Percentiles rank a stretch among this genome's conserved stretches.
These are phyloP conservation scores for Mellilla xanthometata DNA, from an alignment of 2,888 invertebrate genomes.

Conservation along the genomic window DNA sequence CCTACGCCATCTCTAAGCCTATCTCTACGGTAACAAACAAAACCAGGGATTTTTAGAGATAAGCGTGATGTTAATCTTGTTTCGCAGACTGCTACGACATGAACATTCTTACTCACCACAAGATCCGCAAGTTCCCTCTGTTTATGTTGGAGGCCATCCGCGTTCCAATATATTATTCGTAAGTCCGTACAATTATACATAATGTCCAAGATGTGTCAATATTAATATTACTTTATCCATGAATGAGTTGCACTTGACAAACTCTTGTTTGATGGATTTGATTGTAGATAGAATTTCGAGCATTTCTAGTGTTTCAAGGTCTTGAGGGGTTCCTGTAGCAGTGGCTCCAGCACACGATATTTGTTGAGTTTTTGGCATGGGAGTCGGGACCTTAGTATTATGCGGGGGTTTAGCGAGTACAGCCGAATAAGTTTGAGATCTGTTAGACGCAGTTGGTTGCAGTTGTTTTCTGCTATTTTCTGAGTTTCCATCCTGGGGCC, in stretches of 20 bases:
- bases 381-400: not conserved
- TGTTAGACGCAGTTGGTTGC: not conserved
- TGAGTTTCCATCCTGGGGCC: not conserved
- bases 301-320: not conserved
- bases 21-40: not conserved
- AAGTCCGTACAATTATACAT: not conserved
- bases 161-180: not conserved
- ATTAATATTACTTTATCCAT: constrained; percentile 4
- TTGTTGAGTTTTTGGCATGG: not conserved
- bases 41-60: not conserved
- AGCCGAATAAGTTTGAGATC: not conserved
- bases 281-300: constrained; percentile 2
- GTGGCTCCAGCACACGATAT: not conserved
- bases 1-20: not conserved
- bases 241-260: not conserved
- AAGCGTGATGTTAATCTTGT: not conserved
- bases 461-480: not conserved
- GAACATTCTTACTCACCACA: not conserved
- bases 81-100: not conserved
- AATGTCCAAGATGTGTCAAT: not conserved
- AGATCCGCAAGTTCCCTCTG: not conserved
- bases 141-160: not conserved
- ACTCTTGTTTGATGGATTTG: constrained; percentile 2
- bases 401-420: not conserved
- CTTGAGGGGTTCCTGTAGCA: not conserved